Percentiles rank a stretch among this genome's conserved stretches.
Evolutionary conservation across 2,888 invertebrate species (phyloP).

Genomic region (Entomobrya proxima): DNA sequence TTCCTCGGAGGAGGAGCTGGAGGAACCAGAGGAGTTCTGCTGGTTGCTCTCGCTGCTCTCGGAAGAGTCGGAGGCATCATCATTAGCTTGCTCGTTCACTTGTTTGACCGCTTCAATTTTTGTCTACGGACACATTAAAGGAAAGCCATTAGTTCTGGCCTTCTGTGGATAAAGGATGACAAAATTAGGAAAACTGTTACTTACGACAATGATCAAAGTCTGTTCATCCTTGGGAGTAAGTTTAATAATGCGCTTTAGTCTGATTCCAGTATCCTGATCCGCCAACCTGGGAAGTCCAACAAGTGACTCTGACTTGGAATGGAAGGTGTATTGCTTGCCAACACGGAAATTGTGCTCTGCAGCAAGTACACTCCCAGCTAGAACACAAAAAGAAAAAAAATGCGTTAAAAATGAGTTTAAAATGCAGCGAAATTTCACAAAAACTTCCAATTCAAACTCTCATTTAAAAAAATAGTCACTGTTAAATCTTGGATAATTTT

Average conservation of each 20-base stretch:
- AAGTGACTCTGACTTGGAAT: conserved; percentile 34
- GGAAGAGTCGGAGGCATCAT: conserved; percentile 43
- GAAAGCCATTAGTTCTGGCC: background rate
- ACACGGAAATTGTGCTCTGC: conserved; percentile 62
- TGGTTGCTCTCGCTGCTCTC: conserved; percentile 58
- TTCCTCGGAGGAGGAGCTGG: conserved; percentile 22
- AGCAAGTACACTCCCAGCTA: conserved; percentile 62
- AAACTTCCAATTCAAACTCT: too few species aligned
- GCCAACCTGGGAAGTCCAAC: conserved; percentile 40
- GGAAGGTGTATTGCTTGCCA: conserved; percentile 57
- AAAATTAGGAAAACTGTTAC: conserved; percentile 7
- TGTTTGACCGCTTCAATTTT: conserved; percentile 11
- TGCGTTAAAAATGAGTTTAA: too few species aligned
- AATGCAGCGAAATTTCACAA: too few species aligned
- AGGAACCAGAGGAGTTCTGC: conserved; percentile 38
- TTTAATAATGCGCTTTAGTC: conserved; percentile 2
- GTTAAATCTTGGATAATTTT: too few species aligned
- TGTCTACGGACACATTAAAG: conserved; percentile 23
- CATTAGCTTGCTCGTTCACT: conserved; percentile 49
- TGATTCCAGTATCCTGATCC: conserved; percentile 46
- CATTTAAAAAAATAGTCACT: too few species aligned
- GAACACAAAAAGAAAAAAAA: conserved; percentile 14
- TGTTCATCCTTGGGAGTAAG: conserved; percentile 47
- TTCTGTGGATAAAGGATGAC: background rate
- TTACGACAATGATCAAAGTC: conserved; percentile 48